Evolutionary conservation across 2,113 vertebrate species (phyloP).

Genomic region (Alouatta palliata): DNA sequence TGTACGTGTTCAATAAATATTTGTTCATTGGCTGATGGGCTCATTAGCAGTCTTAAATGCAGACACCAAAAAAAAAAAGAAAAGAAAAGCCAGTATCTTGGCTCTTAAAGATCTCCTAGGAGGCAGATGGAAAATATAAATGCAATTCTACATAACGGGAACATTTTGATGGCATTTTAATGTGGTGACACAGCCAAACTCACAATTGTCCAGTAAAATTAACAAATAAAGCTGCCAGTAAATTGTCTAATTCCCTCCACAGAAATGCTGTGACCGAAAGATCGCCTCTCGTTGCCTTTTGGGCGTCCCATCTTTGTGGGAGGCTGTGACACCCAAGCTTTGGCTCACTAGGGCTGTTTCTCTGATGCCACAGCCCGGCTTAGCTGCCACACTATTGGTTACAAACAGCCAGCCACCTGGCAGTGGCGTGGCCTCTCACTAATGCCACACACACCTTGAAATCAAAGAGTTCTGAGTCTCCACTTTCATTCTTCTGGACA

Average conservation of each 20-base stretch:
- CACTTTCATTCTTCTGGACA: conserved; percentile 74
- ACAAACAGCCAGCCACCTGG: conserved; percentile 59
- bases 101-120: not conserved
- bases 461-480: conserved; percentile 76
- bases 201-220: not conserved
- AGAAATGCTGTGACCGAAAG: fast-evolving
- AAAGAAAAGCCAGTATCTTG: not conserved
- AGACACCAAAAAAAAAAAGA: not conserved
- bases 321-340: not conserved
- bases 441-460: conserved; percentile 57
- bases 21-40: not conserved
- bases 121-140: not conserved
- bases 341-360: not conserved
- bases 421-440: conserved; percentile 57
- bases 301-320: not conserved
- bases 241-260: not conserved
- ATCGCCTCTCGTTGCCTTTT: fast-evolving
- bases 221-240: not conserved
- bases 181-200: not conserved
- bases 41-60: not conserved
- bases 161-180: not conserved
- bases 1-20: not conserved
- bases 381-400: not conserved
- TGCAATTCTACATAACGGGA: too few relatives aligned
- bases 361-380: not conserved